Evolutionary conservation across 1,140 invertebrate species (phyloP), one percentile per base, ranked within the genome.

Genomic region (Atopsyche davidsoni): DNA sequence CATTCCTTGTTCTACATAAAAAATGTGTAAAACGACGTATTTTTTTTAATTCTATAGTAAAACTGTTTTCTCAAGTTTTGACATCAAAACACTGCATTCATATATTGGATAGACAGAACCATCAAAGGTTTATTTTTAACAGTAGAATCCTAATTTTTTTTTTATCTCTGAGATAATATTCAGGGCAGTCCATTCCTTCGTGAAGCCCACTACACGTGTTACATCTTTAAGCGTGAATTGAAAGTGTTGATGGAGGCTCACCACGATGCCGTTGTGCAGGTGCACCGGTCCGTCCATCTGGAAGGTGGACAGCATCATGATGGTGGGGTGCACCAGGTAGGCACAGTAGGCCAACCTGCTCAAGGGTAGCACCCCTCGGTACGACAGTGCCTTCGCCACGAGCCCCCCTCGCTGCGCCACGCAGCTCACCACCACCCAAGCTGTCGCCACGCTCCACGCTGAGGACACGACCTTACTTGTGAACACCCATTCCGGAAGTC

Each of bases 321-420:
- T 79, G 49, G 89, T 79, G 6, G 89, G 88, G 72, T 96, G 92
- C 10, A 95, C 79, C 18, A 96, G 77, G 66, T 95, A 96, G 6
- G 89, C 86, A 64, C 87, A 88, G 68, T 93, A 96, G 1, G 91
- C 92, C 24, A 96, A 77, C 41, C 91, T 77, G 55, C 87, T 89
- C n/a, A 95, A 71, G 0, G 92, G 91, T 56, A 91, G 79, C 31
- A 91, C 77, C 0, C 85, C 78, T 28, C 80, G 77, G 66, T 88
- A 88, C 1, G 88, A 91, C 14, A 96, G 72, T 16, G 92, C 68
- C 1, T 75, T 79, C 66, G 88, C 81, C 10, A 88, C 68, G 18
- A 83, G 75, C 34, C 82, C 83, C 34, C 86, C 86, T 57, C 86
- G 79, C 2, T 85, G 86, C 53, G 80, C 81, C 59, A 81, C 81